These are phyloP conservation scores for Neodiprion pinetum DNA, from an alignment of 1,140 invertebrate genomes.

Conservation along the genomic window DNA sequence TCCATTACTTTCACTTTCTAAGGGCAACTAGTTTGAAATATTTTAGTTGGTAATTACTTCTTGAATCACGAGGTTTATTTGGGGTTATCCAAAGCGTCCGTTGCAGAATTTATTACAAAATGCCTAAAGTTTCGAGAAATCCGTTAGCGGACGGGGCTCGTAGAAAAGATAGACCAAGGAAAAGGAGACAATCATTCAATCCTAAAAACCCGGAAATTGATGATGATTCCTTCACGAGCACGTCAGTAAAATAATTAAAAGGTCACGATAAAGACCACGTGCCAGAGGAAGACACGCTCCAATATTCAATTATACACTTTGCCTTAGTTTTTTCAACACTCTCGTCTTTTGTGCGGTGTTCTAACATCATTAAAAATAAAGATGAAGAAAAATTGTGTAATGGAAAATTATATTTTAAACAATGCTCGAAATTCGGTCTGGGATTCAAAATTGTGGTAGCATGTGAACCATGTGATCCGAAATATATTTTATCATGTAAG, in stretches of 20 bases:
- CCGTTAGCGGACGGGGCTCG: conserved; percentile 14
- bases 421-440: conserved; percentile 33
- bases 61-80: conserved; percentile 22
- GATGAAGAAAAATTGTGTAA: no score
- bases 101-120: conserved; percentile 16
- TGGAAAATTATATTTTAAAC: no score
- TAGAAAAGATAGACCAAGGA: conserved; percentile 31
- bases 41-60: conserved; percentile 23
- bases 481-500: conserved; percentile 36
- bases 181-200: conserved; percentile 32
- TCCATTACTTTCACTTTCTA: conserved; percentile 22
- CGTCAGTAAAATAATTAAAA: no score
- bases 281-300: conserved; percentile 17
- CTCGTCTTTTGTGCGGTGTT: conserved; percentile 35
- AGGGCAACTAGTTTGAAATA: conserved; percentile 24
- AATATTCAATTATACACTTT: conserved; percentile 37
- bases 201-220: conserved; percentile 15
- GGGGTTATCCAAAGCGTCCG: conserved; percentile 18
- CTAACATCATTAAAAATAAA: conserved; percentile 25
- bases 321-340: conserved; percentile 32
- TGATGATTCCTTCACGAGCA: no score
- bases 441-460: conserved; percentile 36
- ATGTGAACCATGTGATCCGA: conserved; percentile 36
- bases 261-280: no score
- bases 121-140: conserved; percentile 25